Conservation (phyloP, 2,797 vertebrate species). For the Chiroxiphia lanceolata region DNA sequence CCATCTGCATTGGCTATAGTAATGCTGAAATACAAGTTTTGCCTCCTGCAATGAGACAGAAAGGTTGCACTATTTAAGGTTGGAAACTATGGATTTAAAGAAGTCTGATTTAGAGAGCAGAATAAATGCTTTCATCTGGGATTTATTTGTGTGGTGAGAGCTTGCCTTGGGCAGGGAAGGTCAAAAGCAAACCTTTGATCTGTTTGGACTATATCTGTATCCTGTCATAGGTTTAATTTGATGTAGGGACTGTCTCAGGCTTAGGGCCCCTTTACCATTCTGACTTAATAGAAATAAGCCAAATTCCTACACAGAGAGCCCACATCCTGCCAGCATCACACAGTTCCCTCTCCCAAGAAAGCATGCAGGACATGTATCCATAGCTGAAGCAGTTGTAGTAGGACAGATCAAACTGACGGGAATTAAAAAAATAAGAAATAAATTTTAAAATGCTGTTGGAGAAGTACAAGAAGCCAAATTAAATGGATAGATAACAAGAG, state of each 20-base stretch:
- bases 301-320: not conserved
- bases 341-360: not conserved
- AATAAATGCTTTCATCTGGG: conserved; percentile 22
- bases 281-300: not conserved
- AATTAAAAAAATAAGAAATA: not conserved
- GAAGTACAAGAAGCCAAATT: not conserved
- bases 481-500: not conserved
- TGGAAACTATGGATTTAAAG: not conserved
- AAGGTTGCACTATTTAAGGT: not conserved
- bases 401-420: not conserved
- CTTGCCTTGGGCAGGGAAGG: not conserved
- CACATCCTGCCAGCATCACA: not conserved
- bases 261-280: not conserved
- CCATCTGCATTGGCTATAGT: not conserved
- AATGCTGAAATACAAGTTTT: not conserved
- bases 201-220: not conserved
- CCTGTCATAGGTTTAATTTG: not conserved
- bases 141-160: conserved; percentile 16
- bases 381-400: not conserved
- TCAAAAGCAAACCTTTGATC: conserved; percentile 25
- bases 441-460: not conserved
- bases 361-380: accelerated
- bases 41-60: not conserved
- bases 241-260: not conserved
- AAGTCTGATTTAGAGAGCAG: not conserved